A percentile compares a stretch with the other conserved stretches of the same genome.
These are phyloP conservation scores for Lepidocyrtinus sp. DNA, from an alignment of 2,888 invertebrate genomes.

Conservation along the genomic window DNA sequence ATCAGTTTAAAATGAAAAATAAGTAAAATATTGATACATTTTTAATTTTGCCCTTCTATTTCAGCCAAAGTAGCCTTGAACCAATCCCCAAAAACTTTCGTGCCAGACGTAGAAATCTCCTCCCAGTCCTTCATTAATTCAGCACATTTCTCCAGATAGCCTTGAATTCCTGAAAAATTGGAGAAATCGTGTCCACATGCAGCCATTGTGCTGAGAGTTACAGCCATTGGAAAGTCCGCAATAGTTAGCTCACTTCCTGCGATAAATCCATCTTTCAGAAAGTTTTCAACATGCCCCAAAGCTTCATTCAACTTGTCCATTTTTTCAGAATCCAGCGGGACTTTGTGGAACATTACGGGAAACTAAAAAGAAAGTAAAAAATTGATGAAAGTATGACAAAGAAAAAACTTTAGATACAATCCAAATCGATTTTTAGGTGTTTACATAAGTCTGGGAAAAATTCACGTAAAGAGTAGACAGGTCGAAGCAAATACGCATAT, in stretches of 20 bases:
- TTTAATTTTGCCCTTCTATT: too few relatives aligned
- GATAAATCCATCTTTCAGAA: constrained; percentile 72
- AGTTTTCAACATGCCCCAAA: constrained; percentile 72
- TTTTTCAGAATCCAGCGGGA: constrained; percentile 71
- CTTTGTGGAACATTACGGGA: constrained; percentile 68
- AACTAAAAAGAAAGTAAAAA: constrained; percentile 35
- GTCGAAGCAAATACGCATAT: constrained; percentile 86
- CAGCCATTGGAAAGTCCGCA: constrained; percentile 74
- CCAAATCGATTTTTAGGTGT: constrained; percentile 71
- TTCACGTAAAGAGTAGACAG: constrained; percentile 82
- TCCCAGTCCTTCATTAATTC: constrained; percentile 77
- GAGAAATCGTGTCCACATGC: constrained; percentile 78
- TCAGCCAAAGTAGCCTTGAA: constrained; percentile 40
- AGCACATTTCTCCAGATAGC: constrained; percentile 78
- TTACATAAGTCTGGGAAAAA: constrained; percentile 81
- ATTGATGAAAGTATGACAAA: not conserved
- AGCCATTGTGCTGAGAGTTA: constrained; percentile 72
- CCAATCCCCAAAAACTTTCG: constrained; percentile 62
- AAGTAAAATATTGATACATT: too few relatives aligned
- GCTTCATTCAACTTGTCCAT: constrained; percentile 71
- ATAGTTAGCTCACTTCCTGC: constrained; percentile 72
- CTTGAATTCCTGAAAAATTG: constrained; percentile 80
- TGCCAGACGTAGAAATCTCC: constrained; percentile 71
- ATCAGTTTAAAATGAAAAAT: too few relatives aligned
- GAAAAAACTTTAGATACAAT: not conserved